These are phyloP conservation scores for Girardinichthys multiradiatus DNA, from an alignment of 2,113 vertebrate species.

Conservation along the genomic window DNA sequence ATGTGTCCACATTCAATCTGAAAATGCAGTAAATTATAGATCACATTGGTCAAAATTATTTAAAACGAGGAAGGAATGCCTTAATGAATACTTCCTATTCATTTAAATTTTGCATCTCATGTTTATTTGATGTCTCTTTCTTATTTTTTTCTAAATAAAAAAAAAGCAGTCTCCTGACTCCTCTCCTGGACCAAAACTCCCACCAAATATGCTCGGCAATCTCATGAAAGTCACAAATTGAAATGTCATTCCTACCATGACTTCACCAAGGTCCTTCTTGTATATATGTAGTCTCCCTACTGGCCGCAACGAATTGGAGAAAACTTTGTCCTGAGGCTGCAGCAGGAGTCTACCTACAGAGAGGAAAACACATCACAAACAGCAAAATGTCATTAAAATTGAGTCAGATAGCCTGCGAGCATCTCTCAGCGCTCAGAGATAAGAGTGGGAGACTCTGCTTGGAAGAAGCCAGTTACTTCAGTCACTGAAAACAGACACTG, in stretches of 20 bases:
- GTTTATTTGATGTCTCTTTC: not conserved
- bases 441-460: constrained; percentile 25
- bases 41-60: not conserved
- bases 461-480: constrained; percentile 30
- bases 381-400: constrained; percentile 50
- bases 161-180: not conserved
- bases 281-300: constrained; percentile 89
- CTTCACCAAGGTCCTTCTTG: constrained; percentile 87
- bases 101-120: not conserved
- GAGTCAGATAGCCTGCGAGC: constrained; percentile 31
- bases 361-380: constrained; percentile 36
- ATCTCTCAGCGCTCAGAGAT: constrained; percentile 40
- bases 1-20: too few species aligned
- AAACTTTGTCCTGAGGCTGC: constrained; percentile 86
- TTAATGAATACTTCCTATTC: not conserved
- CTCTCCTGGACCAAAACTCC: too few species aligned
- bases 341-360: constrained; percentile 88
- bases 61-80: not conserved
- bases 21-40: not conserved
- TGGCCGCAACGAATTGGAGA: constrained; percentile 84
- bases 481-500: constrained; percentile 40
- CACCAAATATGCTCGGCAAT: not conserved
- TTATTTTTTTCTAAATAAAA: not conserved
- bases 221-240: not conserved
- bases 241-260: constrained; percentile 83